Conservation (phyloP, 2,888 invertebrate species). For the Metopia argyrocephala region DNA sequence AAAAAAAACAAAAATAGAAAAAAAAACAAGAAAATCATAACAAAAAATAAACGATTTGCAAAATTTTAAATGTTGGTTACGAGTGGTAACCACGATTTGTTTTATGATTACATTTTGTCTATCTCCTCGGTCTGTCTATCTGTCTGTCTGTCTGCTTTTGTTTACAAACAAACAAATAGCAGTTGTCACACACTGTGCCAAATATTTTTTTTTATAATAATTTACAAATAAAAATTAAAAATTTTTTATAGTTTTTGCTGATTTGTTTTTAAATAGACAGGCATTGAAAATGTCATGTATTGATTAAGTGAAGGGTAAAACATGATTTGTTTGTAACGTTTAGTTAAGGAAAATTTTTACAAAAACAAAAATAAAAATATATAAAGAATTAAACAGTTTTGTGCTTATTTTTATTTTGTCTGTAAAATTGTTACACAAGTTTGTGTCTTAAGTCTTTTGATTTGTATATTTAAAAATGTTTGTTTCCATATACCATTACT, state of each 20-base stretch:
- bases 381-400: background rate
- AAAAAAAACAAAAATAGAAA: background rate
- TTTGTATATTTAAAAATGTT: background rate
- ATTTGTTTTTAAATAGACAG: slow-evolving; percentile 17
- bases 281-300: slow-evolving; percentile 51
- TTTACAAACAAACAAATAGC: slow-evolving; percentile 45
- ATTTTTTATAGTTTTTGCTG: background rate
- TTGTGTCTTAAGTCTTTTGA: slow-evolving; percentile 6
- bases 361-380: background rate
- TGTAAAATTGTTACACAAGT: background rate
- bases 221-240: background rate
- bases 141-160: background rate
- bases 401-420: too few species aligned
- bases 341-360: slow-evolving; percentile 10
- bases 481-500: background rate
- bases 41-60: background rate
- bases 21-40: background rate
- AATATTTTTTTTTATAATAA: slow-evolving; percentile 36
- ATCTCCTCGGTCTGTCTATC: slow-evolving; percentile 11
- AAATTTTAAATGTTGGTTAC: background rate
- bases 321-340: slow-evolving; percentile 45
- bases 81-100: background rate
- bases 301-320: slow-evolving; percentile 63
- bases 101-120: background rate
- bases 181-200: slow-evolving; percentile 59